A percentile compares a stretch with the other conserved stretches of the same genome.
These are phyloP conservation scores for Noctua janthina DNA, from an alignment of 2,888 invertebrate genomes.

Conservation along the genomic window DNA sequence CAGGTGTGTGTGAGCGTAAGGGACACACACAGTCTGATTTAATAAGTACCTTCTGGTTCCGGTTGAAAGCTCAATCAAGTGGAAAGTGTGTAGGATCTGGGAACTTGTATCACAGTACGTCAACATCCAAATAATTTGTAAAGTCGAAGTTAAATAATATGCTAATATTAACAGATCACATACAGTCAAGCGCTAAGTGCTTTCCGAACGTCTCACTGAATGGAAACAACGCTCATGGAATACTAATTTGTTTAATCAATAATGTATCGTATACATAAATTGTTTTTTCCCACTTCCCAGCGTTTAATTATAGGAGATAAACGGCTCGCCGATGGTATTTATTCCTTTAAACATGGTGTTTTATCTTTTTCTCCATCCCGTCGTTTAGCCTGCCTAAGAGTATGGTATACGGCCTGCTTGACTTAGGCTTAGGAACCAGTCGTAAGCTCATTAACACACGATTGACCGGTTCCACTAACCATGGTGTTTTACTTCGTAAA, in stretches of 20 bases:
- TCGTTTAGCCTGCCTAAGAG: constrained; percentile 24
- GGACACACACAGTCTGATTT: background rate
- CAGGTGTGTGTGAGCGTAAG: too few relatives aligned
- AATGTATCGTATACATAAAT: constrained; percentile 58
- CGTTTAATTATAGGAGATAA: constrained; percentile 57
- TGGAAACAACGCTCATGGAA: constrained; percentile 57
- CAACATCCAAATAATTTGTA: constrained; percentile 43
- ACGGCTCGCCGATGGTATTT: constrained; percentile 50
- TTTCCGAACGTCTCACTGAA: constrained; percentile 58
- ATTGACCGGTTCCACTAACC: constrained; percentile 52
- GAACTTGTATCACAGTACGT: background rate
- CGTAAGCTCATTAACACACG: constrained; percentile 44
- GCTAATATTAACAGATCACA: constrained; percentile 61
- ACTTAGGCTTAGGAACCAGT: constrained; percentile 43
- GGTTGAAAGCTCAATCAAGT: background rate
- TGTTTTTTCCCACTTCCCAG: constrained; percentile 49
- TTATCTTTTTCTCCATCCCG: constrained; percentile 51
- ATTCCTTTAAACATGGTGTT: constrained; percentile 45
- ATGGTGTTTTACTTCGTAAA: constrained; percentile 40
- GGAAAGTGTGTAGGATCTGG: background rate
- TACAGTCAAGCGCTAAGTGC: constrained; percentile 52
- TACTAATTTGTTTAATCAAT: constrained; percentile 65
- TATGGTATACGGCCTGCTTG: constrained; percentile 24
- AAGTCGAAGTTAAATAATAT: constrained; percentile 49
- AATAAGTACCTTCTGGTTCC: background rate